These are phyloP conservation scores for Lepus europaeus DNA, from an alignment of 2,113 vertebrate genomes.

Conservation along the genomic window DNA sequence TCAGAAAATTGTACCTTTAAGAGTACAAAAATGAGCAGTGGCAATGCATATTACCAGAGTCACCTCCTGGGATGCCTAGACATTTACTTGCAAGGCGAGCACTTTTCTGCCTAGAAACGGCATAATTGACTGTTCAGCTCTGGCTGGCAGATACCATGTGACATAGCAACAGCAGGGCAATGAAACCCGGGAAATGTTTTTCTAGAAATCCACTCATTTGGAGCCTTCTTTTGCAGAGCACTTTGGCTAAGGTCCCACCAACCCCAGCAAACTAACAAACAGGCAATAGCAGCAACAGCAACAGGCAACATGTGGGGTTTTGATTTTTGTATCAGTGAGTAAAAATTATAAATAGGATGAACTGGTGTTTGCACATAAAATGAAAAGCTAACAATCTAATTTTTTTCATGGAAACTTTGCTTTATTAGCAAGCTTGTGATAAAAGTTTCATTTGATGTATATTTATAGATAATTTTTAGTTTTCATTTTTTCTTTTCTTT, in stretches of 20 bases:
- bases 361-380: not conserved
- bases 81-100: not conserved
- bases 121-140: constrained; percentile 81
- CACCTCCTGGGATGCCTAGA: constrained; percentile 48
- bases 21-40: not conserved
- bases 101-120: constrained; percentile 86
- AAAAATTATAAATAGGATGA: not conserved
- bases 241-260: not conserved
- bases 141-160: constrained; percentile 76
- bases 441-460: not conserved
- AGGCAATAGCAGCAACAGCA: not conserved
- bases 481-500: not conserved
- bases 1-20: constrained; percentile 19
- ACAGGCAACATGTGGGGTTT: not conserved
- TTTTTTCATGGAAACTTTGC: constrained; percentile 30
- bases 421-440: not conserved
- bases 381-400: not conserved
- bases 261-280: not conserved
- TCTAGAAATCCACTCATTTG: not conserved
- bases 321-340: not conserved
- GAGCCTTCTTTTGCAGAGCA: not conserved
- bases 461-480: not conserved
- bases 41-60: constrained; percentile 35
- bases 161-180: not conserved
- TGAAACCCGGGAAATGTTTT: not conserved